A percentile compares a stretch with the other conserved stretches of the same genome.
phyloP scores from a whole-genome alignment of 2,113 vertebrate species.

The Hippocampus mohnikei region DNA sequence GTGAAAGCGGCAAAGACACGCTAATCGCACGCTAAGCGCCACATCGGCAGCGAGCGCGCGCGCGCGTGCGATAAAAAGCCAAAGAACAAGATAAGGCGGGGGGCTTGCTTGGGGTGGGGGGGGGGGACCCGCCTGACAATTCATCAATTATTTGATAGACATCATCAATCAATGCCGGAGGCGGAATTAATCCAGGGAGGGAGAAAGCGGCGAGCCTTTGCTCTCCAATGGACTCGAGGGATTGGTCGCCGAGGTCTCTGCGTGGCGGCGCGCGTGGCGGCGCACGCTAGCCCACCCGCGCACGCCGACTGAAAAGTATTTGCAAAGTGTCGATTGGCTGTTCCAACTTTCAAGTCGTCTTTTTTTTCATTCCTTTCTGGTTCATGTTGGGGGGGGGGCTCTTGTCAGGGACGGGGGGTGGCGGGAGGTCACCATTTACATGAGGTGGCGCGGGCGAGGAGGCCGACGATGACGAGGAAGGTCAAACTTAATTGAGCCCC shows the following conservation, averaged over 20 bases:
- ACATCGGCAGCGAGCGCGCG: neutral
- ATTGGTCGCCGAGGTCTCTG: too few species aligned
- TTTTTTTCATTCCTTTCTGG: neutral
- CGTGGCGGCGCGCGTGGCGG: too few species aligned
- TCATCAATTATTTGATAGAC: constrained; percentile 82
- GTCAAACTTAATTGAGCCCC: constrained; percentile 81
- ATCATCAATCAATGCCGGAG: constrained; percentile 75
- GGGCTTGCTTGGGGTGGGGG: constrained; percentile 63
- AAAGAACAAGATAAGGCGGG: constrained; percentile 64
- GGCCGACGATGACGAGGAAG: constrained; percentile 77
- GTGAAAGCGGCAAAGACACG: neutral
- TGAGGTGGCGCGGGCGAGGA: constrained; percentile 78
- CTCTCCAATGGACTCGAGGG: too few species aligned
- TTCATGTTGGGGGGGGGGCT: neutral
- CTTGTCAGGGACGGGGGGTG: too few species aligned
- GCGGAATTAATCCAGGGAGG: constrained; percentile 53
- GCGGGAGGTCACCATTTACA: constrained; percentile 75
- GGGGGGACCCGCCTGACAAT: constrained; percentile 66
- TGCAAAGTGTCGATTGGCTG: too few species aligned
- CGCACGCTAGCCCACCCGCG: too few species aligned
- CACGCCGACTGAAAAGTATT: too few species aligned
- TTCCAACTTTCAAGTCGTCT: neutral
- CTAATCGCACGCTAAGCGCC: neutral
- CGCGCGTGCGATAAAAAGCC: constrained; percentile 35
- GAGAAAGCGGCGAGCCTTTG: neutral